Evolutionary conservation across 2,113 vertebrate genomes (phyloP).

Genomic region (Bagarius yarrelli): DNA sequence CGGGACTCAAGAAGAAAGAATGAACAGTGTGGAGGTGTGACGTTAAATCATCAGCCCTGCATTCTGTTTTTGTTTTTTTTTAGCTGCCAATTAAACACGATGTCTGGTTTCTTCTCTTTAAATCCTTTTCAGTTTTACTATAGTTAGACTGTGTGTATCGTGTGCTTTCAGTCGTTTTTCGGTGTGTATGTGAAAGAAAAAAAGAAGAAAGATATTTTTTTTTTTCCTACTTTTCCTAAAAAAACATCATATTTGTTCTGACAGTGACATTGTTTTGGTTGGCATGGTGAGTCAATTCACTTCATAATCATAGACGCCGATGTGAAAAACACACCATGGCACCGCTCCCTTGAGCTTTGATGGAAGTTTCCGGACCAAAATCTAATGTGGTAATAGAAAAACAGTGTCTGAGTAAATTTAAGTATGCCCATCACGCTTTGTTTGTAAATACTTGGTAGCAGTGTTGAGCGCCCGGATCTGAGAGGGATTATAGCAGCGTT

Average conservation of each 20-base stretch:
- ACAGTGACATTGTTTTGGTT: slow-evolving; percentile 16
- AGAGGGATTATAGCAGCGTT: slow-evolving; percentile 28
- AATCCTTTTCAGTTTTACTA: background rate
- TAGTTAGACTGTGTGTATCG: background rate
- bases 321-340: background rate
- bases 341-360: background rate
- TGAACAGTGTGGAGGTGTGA: background rate
- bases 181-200: background rate
- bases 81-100: background rate
- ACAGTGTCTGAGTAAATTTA: slow-evolving; percentile 3
- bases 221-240: background rate
- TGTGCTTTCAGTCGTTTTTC: background rate
- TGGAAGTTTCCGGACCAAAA: background rate
- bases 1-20: background rate
- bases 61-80: no score
- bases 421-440: slow-evolving; percentile 14
- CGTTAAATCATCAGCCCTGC: background rate
- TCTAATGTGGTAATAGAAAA: background rate
- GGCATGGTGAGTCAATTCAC: slow-evolving; percentile 17
- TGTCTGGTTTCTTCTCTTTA: background rate
- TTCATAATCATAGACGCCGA: background rate
- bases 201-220: background rate
- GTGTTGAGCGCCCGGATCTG: slow-evolving; percentile 1
- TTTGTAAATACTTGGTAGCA: background rate
- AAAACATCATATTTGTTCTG: slow-evolving; percentile 24